A percentile compares a stretch with the other conserved stretches of the same genome.
These are phyloP conservation scores for Cydia amplana DNA, from an alignment of 1,140 invertebrate genomes.

Conservation along the genomic window DNA sequence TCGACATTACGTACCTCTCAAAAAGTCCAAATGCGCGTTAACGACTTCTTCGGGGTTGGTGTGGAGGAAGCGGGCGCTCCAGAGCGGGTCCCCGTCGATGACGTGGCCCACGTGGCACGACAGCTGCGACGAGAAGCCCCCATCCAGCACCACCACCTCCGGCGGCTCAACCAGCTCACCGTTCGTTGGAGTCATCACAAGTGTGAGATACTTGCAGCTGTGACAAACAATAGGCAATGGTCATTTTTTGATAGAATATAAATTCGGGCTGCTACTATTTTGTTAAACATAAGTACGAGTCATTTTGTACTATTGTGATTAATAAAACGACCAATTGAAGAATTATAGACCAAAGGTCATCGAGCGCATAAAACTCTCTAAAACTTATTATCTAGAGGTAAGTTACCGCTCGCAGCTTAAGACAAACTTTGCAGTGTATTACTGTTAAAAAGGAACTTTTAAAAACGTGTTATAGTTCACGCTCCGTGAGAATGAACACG, in stretches of 20 bases:
- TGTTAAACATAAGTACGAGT: too few species aligned
- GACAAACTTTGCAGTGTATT: too few species aligned
- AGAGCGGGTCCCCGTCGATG: slow-evolving; percentile 88
- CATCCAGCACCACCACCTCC: slow-evolving; percentile 84
- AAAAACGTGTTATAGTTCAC: too few species aligned
- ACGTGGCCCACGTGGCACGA: slow-evolving; percentile 84
- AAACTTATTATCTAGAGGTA: too few species aligned
- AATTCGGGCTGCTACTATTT: not conserved
- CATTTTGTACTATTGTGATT: too few species aligned
- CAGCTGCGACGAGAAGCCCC: slow-evolving; percentile 89
- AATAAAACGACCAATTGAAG: too few species aligned
- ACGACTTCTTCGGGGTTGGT: slow-evolving; percentile 86
- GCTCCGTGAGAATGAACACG: too few species aligned
- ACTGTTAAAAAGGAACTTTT: too few species aligned
- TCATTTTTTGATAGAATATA: not conserved
- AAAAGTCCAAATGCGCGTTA: slow-evolving; percentile 88
- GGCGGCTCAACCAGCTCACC: slow-evolving; percentile 58
- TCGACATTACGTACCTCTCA: slow-evolving; percentile 79
- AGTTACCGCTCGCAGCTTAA: too few species aligned
- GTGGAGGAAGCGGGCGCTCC: slow-evolving; percentile 88
- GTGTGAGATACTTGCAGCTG: not conserved
- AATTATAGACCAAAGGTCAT: too few species aligned
- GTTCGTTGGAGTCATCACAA: slow-evolving; percentile 62
- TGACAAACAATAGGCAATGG: not conserved
- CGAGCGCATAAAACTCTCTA: too few species aligned